Conservation (phyloP, 2,888 invertebrate species). For the Dasypolia templi region DNA sequence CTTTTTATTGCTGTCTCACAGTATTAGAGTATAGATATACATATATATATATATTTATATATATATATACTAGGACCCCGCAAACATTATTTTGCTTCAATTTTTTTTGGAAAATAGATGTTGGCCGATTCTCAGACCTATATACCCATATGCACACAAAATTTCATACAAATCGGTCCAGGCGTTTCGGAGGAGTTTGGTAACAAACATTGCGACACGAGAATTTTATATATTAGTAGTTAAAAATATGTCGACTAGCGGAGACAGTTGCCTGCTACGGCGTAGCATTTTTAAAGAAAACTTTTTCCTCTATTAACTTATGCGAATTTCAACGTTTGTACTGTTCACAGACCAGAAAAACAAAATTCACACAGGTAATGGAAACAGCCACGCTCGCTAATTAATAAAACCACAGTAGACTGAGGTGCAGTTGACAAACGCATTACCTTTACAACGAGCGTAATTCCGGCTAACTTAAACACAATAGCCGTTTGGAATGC, state of each 20-base stretch:
- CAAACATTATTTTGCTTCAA: no score
- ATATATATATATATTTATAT: no score
- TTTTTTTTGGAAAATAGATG: no score
- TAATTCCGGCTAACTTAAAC: constrained; percentile 33
- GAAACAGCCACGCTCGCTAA: background rate
- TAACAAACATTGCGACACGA: no score
- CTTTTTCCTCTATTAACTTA: background rate
- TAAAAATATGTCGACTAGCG: no score
- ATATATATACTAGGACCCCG: no score
- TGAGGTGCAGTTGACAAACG: constrained; percentile 31
- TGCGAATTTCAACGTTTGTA: background rate
- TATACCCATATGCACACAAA: no score
- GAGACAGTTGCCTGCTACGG: constrained; percentile 6
- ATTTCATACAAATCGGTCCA: no score
- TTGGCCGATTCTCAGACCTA: no score
- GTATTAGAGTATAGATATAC: no score
- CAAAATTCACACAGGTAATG: background rate
- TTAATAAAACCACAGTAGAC: constrained; percentile 14
- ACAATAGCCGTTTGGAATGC: constrained; percentile 55
- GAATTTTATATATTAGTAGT: no score
- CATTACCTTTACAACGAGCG: constrained; percentile 34
- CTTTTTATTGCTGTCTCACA: background rate
- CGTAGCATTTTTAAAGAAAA: background rate
- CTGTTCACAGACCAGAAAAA: background rate
- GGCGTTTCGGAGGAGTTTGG: no score